phyloP scores from a whole-genome alignment of 2,797 vertebrate genomes.

The Xiphorhynchus erythropygius region DNA sequence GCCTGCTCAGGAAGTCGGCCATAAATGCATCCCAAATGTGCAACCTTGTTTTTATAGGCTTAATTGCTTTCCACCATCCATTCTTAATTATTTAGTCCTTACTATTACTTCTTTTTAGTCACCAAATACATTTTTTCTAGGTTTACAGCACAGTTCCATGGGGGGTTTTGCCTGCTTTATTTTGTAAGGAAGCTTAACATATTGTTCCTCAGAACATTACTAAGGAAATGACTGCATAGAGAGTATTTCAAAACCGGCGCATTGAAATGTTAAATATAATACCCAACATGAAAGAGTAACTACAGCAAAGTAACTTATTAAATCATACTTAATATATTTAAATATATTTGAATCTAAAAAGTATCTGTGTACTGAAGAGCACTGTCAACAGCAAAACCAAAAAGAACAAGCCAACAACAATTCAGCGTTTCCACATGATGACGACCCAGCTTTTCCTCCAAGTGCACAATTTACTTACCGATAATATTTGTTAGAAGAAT shows the following conservation, averaged over 20 bases:
- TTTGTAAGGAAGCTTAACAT: background rate
- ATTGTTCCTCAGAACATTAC: background rate
- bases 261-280: background rate
- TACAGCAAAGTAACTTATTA: background rate
- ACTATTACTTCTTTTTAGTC: background rate
- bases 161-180: background rate
- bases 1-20: background rate
- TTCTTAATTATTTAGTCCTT: background rate
- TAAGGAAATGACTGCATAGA: background rate
- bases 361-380: background rate
- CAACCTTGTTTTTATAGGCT: background rate
- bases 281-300: background rate
- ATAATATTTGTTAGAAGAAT: slow-evolving; percentile 81
- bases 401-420: background rate
- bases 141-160: background rate
- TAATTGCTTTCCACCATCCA: background rate
- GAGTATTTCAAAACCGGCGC: background rate
- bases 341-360: background rate
- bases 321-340: background rate
- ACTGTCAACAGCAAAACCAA: background rate
- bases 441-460: background rate
- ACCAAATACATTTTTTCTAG: background rate
- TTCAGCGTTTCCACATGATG: background rate
- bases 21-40: background rate
- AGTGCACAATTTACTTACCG: slow-evolving; percentile 72